Percentiles rank a stretch among this genome's conserved stretches.
These are phyloP conservation scores for Drosophila ezoana DNA, from an alignment of 2,888 invertebrate species.

Conservation along the genomic window DNA sequence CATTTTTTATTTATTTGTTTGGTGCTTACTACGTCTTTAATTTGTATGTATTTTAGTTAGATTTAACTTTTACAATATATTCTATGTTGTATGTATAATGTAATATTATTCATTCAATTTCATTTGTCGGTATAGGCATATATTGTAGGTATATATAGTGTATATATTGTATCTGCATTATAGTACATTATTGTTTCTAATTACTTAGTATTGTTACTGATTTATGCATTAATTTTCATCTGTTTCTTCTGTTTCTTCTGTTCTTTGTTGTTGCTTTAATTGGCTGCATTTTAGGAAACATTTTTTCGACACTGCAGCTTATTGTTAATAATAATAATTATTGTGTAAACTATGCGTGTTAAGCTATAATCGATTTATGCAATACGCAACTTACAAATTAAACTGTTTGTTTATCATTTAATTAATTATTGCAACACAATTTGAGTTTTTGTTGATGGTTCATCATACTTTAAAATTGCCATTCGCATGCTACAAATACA, in stretches of 20 bases:
- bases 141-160: conserved; percentile 79
- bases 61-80: conserved; percentile 78
- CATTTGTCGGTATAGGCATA: conserved; percentile 74
- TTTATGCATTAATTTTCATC: conserved; percentile 34
- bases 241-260: conserved; percentile 18
- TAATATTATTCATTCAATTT: conserved; percentile 66
- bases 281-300: conserved; percentile 74
- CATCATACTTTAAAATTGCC: conserved; percentile 65
- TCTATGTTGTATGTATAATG: conserved; percentile 61
- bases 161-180: conserved; percentile 70
- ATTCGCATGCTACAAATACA: conserved; percentile 66
- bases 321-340: conserved; percentile 52
- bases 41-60: conserved; percentile 70
- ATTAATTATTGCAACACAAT: conserved; percentile 73
- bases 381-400: conserved; percentile 68
- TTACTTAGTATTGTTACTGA: conserved; percentile 77
- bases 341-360: conserved; percentile 27
- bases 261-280: conserved; percentile 43
- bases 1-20: conserved; percentile 60
- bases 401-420: conserved; percentile 20
- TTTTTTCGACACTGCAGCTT: conserved; percentile 57
- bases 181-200: conserved; percentile 81
- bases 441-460: conserved; percentile 43
- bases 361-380: conserved; percentile 43
- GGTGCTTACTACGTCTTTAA: conserved; percentile 75